A percentile compares a stretch with the other conserved stretches of the same genome.
These are phyloP conservation scores for Triplophysa bombifrons DNA, from an alignment of 2,797 vertebrate species.

Conservation along the genomic window DNA sequence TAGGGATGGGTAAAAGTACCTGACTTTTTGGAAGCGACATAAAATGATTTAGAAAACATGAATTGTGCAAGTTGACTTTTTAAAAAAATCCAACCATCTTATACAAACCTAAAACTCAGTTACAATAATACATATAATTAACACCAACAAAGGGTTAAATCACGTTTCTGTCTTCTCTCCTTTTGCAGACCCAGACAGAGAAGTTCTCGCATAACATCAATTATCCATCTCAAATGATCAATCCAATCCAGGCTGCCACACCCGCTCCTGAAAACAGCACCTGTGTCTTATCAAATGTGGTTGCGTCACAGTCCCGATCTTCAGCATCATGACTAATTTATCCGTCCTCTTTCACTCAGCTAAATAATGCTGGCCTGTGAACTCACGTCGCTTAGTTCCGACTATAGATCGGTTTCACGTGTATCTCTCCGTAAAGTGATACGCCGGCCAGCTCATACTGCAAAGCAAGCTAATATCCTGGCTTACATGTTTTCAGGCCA, in stretches of 20 bases:
- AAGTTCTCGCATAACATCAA: background rate
- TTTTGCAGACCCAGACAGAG: no score
- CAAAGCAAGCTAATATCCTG: slow-evolving; percentile 51
- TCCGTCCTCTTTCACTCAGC: slow-evolving; percentile 44
- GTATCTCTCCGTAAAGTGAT: slow-evolving; percentile 42
- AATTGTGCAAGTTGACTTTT: no score
- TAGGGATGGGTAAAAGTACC: background rate
- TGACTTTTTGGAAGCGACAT: background rate
- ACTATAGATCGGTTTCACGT: slow-evolving; percentile 42
- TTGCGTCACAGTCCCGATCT: slow-evolving; percentile 37
- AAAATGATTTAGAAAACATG: no score
- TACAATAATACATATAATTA: no score
- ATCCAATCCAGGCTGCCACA: slow-evolving; percentile 20
- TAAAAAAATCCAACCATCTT: background rate
- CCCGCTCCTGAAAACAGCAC: slow-evolving; percentile 25
- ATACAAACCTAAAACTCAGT: background rate
- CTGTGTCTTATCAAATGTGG: slow-evolving; percentile 33
- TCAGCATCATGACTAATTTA: slow-evolving; percentile 53
- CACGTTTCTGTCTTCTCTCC: background rate
- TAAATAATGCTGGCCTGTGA: slow-evolving; percentile 51
- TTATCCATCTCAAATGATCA: slow-evolving; percentile 14
- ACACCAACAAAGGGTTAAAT: background rate
- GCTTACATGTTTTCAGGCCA: slow-evolving; percentile 12
- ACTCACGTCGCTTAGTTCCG: slow-evolving; percentile 31
- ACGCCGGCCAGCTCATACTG: background rate